Evolutionary conservation across 2,888 invertebrate species (phyloP), one percentile per base, ranked within the genome.

Genomic region (Stenodera caucasica): DNA sequence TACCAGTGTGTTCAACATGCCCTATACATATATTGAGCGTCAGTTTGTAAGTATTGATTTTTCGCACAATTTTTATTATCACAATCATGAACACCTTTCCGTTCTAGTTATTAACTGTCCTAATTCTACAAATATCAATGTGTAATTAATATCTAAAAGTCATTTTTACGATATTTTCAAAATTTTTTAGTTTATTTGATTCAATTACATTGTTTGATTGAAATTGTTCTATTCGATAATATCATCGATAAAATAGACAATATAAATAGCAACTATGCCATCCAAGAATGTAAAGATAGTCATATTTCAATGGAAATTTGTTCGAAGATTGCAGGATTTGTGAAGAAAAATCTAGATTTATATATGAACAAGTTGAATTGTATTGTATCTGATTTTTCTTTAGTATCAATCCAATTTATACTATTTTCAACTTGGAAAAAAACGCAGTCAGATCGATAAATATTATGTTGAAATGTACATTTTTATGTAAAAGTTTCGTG

Each of bases 31-130:
- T 65, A 56, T 66, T 52, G 18, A 32, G 60, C 65, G 67, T 65
- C 67, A 67, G 67, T 67, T 67, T 65, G 67, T 60, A 59, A 53
- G 59, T 67, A 67, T 67, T 64, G 67, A 67, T 67, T 67, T 67
- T 64, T 58, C 56, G 49, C 62, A 61, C 54, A 58, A 60, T 64
- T 60, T 67, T 64, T 63, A 52, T 55, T 53, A 52, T 55, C 37
- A 55, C 52, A 37, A 55, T 54, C 30, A 53, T 55, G 45, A 58
- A 53, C 53, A 58, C 37, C 58, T 26, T 45, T 45, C 18, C 21
- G 45, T 45, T 45, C 45, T 45, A 45, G 45, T 45, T 45, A 12
- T 45, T 45, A 21, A 21, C 45, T 45, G 21, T 3, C 45, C 45
- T 45, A 45, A 45, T 45, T 45, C 21, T 21, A 45, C 45, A 45